A percentile compares a stretch with the other conserved stretches of the same genome.
phyloP scores from a whole-genome alignment of 1,140 invertebrate species.

The Cydia strobilella region DNA sequence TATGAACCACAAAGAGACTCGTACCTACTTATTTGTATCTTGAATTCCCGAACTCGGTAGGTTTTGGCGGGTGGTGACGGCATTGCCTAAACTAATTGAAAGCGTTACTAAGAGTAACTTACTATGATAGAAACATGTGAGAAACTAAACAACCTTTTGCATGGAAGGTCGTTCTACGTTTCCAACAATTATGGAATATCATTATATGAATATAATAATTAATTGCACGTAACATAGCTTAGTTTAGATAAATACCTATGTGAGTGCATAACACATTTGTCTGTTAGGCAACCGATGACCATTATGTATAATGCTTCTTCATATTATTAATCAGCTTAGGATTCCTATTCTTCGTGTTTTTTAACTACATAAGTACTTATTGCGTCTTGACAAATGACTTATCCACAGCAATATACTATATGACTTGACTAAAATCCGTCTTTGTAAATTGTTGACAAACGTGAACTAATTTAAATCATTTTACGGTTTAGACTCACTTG shows the following conservation, averaged over 20 bases:
- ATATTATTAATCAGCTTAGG: too few relatives aligned
- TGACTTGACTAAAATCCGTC: too few relatives aligned
- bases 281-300: too few relatives aligned
- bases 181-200: neutral
- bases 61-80: neutral
- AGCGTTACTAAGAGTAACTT: too few relatives aligned
- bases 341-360: too few relatives aligned
- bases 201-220: neutral
- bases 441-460: too few relatives aligned
- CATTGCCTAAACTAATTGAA: constrained; percentile 6
- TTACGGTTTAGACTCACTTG: too few relatives aligned
- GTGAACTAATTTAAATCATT: too few relatives aligned
- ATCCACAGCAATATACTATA: too few relatives aligned
- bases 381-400: too few relatives aligned
- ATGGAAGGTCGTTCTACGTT: neutral
- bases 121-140: neutral
- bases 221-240: neutral
- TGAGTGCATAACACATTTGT: neutral
- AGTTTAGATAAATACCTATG: neutral
- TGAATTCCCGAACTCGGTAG: neutral
- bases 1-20: constrained; percentile 19
- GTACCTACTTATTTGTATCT: constrained; percentile 21
- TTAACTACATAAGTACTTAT: too few relatives aligned
- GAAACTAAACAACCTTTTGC: constrained; percentile 10
- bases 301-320: too few relatives aligned